phyloP scores from a whole-genome alignment of 2,797 vertebrate genomes.

The Pseudochaenichthys georgianus region DNA sequence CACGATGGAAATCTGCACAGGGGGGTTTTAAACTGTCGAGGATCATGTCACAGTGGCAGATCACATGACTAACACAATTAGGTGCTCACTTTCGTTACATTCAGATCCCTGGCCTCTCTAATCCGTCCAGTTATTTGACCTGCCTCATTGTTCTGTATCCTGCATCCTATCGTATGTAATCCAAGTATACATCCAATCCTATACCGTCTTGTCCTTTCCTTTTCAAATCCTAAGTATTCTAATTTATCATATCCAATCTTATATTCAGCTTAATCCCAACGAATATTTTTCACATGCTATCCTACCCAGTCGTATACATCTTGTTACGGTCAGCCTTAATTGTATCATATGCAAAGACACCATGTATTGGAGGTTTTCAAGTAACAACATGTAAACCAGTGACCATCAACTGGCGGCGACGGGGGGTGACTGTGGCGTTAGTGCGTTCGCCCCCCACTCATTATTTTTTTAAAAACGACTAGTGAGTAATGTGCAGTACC shows the following conservation, averaged over 20 bases:
- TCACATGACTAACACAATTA: conserved; percentile 1
- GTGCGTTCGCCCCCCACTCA: too few species aligned
- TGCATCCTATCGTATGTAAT: not conserved
- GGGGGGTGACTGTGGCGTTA: too few species aligned
- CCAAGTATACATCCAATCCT: not conserved
- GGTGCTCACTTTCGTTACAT: not conserved
- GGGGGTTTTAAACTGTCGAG: conserved; percentile 3
- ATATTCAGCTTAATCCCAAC: not conserved
- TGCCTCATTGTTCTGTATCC: not conserved
- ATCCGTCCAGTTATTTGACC: not conserved
- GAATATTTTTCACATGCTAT: too few species aligned
- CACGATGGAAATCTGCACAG: conserved; percentile 9
- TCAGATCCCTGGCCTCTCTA: not conserved
- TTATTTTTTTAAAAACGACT: too few species aligned
- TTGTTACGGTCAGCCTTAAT: too few species aligned
- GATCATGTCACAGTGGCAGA: not conserved
- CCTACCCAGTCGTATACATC: too few species aligned
- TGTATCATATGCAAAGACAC: too few species aligned
- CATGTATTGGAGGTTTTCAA: too few species aligned
- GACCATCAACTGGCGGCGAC: too few species aligned
- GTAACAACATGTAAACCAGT: too few species aligned
- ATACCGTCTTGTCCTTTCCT: not conserved
- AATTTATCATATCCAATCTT: not conserved
- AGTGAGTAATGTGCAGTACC: too few species aligned
- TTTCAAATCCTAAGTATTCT: not conserved